Evolutionary conservation across 2,888 invertebrate species (phyloP), one percentile per base, ranked within the genome.

Genomic region (Tridacna crocea): DNA sequence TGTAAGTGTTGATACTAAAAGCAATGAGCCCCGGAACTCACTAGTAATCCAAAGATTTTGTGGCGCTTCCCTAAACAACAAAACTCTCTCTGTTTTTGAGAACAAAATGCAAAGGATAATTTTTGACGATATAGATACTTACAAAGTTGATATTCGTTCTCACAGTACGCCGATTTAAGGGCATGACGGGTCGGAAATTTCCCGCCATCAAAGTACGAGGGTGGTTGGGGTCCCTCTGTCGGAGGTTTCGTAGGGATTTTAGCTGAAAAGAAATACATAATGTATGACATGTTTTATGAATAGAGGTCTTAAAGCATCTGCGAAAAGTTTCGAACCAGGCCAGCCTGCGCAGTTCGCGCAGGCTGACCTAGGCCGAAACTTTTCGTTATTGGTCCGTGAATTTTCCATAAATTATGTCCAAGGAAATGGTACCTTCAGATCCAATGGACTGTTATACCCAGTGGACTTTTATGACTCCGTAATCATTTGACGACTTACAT

Each of bases 81-180:
- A 36, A 36, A 2, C 2, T 8, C 36, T 36, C n/a, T n/a, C n/a
- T n/a, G n/a, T n/a, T 36, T 36, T 36, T 36, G 36, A 36, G 36
- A 36, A 36, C 36, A 36, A 2, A n/a, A 36, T 36, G 36, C 36
- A 36, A 36, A 36, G 8, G 3, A 36, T 36, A 36, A 4, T 8
- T 36, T 36, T 36, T 36, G 36, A 36, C 8, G 8, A 36, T 36
- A 36, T 2, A 36, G 36, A 36, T 75, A 63, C 90, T 90, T 89
- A 92, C 92, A 95, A 98, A 98, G 95, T 99, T 98, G 95, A 99
- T 99, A 95, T 99, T 99, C 90, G 99, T 99, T 95, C 99, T 96
- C 89, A 99, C 97, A 79, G 98, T 97, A 91, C 99, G 96, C 95
- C 98, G 98, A 95, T 99, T 97, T 85, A 99, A 96, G 77, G 98